Percentiles rank a stretch among this genome's conserved stretches.
Evolutionary conservation across 1,140 invertebrate genomes (phyloP).

Genomic region (Tetragonula clypearis): DNA sequence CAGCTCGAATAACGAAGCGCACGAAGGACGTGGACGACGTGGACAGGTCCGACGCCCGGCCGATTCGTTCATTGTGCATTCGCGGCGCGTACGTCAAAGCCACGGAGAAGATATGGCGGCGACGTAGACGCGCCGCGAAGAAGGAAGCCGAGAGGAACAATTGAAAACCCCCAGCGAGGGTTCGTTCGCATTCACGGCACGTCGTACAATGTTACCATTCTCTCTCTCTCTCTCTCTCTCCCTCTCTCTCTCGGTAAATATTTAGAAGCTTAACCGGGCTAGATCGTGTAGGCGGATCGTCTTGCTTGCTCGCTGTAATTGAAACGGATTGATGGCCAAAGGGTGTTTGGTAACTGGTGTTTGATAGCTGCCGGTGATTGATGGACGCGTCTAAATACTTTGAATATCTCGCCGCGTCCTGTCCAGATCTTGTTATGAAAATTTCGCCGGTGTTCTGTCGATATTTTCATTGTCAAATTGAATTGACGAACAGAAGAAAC

Average conservation of each 20-base stretch:
- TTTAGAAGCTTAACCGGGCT: slow-evolving; percentile 2
- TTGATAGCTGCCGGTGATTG: neutral
- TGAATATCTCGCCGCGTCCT: neutral
- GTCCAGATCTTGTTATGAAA: no score
- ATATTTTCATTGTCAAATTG: neutral
- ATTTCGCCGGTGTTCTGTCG: no score
- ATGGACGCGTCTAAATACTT: neutral
- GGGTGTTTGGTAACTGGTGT: neutral
- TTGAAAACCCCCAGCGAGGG: slow-evolving; percentile 10
- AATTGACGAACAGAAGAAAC: no score
- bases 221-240: neutral
- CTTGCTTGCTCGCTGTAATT: slow-evolving; percentile 6
- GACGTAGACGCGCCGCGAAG: neutral
- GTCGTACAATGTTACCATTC: slow-evolving; percentile 7
- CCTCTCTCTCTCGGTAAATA: slow-evolving; percentile 28
- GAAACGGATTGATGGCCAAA: neutral
- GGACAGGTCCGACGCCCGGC: neutral
- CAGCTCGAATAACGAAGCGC: slow-evolving; percentile 51
- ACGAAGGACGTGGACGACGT: neutral
- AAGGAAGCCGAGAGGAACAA: slow-evolving; percentile 23
- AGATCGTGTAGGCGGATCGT: neutral
- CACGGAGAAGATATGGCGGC: neutral
- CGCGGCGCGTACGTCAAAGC: neutral
- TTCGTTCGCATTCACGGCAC: slow-evolving; percentile 18
- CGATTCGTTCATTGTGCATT: neutral